A percentile compares a stretch with the other conserved stretches of the same genome.
phyloP scores from a whole-genome alignment of 2,888 invertebrate genomes.

The Orthonychiurus folsomi region DNA sequence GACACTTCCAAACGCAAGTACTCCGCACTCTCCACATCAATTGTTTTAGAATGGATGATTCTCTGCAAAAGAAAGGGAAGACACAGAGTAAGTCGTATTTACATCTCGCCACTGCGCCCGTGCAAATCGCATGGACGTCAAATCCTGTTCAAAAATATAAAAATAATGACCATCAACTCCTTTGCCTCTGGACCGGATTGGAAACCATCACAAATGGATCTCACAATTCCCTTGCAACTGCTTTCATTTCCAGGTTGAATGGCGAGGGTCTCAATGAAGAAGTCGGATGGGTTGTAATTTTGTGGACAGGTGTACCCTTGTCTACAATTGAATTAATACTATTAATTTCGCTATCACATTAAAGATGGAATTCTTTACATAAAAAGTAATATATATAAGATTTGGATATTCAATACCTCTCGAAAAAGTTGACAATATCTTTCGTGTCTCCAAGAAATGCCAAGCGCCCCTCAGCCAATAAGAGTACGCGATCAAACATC shows the following conservation, averaged over 20 bases:
- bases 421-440: conserved; percentile 42
- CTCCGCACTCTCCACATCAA: conserved; percentile 1
- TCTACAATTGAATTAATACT: conserved; percentile 9
- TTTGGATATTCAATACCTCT: conserved; percentile 38
- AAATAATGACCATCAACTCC: no score
- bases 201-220: conserved; percentile 45
- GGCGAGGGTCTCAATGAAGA: conserved; percentile 78
- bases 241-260: conserved; percentile 73
- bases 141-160: no score
- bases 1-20: conserved; percentile 44
- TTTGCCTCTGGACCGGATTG: neutral
- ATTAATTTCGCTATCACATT: neutral
- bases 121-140: no score
- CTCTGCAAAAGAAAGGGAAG: neutral
- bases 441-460: conserved; percentile 51
- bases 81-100: neutral
- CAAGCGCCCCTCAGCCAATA: conserved; percentile 85
- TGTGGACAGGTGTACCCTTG: conserved; percentile 62
- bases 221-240: conserved; percentile 65
- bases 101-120: no score
- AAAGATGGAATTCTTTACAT: neutral
- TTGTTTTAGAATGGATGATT: neutral
- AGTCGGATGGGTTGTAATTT: conserved; percentile 90
- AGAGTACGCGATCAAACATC: conserved; percentile 76
- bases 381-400: neutral